phyloP scores from a whole-genome alignment of 2,888 invertebrate species.

The Theodoxus fluviatilis region DNA sequence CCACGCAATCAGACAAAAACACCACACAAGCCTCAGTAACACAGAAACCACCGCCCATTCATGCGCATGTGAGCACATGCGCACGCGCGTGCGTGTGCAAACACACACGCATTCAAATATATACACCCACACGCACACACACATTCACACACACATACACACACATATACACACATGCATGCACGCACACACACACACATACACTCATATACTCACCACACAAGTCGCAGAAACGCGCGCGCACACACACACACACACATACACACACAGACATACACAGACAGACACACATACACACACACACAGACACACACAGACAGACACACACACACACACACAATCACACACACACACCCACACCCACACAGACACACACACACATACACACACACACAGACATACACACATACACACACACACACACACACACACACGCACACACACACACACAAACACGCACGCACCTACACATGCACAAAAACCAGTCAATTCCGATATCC shows the following conservation, averaged over 20 bases:
- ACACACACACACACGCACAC: background rate
- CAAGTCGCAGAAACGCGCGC: background rate
- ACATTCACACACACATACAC: background rate
- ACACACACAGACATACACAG: slow-evolving; percentile 7
- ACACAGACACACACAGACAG: slow-evolving; percentile 19
- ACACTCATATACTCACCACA: no score
- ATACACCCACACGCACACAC: slow-evolving; percentile 12
- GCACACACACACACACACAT: background rate
- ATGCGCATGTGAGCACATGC: no score
- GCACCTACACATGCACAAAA: background rate
- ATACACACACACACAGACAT: background rate
- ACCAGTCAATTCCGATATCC: no score
- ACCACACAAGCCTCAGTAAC: no score
- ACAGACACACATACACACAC: slow-evolving; percentile 19
- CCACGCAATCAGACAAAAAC: no score
- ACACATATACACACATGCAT: background rate
- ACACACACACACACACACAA: background rate
- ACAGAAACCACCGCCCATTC: no score
- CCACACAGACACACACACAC: no score
- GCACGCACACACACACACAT: no score
- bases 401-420: slow-evolving; percentile 9
- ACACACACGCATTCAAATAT: slow-evolving; percentile 11
- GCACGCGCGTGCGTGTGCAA: background rate
- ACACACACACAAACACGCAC: background rate
- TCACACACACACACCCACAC: background rate